Conservation (phyloP, 2,888 invertebrate genomes). For the Melieria omissa region DNA sequence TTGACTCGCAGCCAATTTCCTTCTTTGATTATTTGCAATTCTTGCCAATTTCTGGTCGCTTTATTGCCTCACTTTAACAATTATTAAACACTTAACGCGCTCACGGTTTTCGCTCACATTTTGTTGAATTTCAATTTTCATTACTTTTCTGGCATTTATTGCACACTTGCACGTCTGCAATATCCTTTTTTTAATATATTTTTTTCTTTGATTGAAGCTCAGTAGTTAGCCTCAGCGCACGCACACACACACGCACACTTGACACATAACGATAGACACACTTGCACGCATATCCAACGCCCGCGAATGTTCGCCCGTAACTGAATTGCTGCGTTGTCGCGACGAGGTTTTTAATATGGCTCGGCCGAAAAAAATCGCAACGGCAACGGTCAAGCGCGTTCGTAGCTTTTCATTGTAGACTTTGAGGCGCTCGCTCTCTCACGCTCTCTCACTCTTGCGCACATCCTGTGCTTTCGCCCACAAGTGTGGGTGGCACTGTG, state of each 20-base stretch:
- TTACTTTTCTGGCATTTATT: background rate
- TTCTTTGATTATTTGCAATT: background rate
- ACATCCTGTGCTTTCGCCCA: conserved; percentile 11
- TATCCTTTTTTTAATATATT: no score
- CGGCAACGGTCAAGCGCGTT: no score
- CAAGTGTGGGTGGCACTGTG: no score
- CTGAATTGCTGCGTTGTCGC: conserved; percentile 21
- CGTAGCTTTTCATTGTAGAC: background rate
- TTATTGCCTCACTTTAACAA: no score
- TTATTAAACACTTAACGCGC: no score
- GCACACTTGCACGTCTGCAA: no score
- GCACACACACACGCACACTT: conserved; percentile 3
- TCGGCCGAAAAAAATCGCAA: no score
- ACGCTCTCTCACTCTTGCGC: background rate
- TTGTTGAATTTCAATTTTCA: background rate
- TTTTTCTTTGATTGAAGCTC: no score
- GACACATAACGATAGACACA: background rate
- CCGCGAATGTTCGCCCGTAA: conserved; percentile 27
- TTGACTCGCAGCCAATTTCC: no score
- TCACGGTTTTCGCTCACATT: background rate
- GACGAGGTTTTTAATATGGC: conserved; percentile 19
- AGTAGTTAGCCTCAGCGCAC: background rate
- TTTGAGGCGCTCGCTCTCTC: background rate
- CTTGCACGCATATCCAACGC: conserved; percentile 19
- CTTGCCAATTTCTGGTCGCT: background rate